Evolutionary conservation across 2,888 invertebrate species (phyloP), one percentile per base, ranked within the genome.

Genomic region (Amaurobius ferox): DNA sequence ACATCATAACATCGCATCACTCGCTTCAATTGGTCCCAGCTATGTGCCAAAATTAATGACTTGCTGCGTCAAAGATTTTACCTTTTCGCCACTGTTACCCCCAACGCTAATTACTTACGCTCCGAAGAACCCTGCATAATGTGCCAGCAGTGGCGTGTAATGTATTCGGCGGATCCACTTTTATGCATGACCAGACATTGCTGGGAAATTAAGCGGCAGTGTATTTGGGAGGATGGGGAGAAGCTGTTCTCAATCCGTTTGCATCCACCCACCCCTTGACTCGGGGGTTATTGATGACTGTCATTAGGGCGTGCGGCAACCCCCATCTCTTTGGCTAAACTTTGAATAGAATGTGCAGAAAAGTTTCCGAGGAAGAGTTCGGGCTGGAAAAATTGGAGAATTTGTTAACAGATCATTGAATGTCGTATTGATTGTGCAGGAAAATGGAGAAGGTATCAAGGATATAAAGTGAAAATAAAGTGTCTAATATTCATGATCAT

Each of bases 251-350:
- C 35, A 35, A 23, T 29, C 29, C 35, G 39, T 26, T n/a, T 35
- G 26, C 29, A 13, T 55, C 40, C 68, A 13, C 48, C 68, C 13
- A 16, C 40, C n/a, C 23, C 40, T 70, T 83, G 83, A 77, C 83
- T 85, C 77, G 77, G 44, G 44, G 72, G 77, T 85, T 85, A 85
- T 85, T 85, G 83, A 85, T 85, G 83, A 85, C 83, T 76, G 77
- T 77, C 77, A 85, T 85, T 85, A 85, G 72, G 71, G 13, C 55
- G 55, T 55, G 55, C 55, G 55, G 55, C 55, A 7, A 3, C 55
- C 55, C 23, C 55, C 19, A 11, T 2, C 5, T 55, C 23, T 55
- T 55, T 55, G 55, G 23, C 55, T 55, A 55, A 55, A 55, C 55
- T 55, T 55, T 55, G 55, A 55, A 55, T 55, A 23, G 55, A 23